phyloP scores from a whole-genome alignment of 2,888 invertebrate species.

The Hirtodrosophila histrioides region DNA sequence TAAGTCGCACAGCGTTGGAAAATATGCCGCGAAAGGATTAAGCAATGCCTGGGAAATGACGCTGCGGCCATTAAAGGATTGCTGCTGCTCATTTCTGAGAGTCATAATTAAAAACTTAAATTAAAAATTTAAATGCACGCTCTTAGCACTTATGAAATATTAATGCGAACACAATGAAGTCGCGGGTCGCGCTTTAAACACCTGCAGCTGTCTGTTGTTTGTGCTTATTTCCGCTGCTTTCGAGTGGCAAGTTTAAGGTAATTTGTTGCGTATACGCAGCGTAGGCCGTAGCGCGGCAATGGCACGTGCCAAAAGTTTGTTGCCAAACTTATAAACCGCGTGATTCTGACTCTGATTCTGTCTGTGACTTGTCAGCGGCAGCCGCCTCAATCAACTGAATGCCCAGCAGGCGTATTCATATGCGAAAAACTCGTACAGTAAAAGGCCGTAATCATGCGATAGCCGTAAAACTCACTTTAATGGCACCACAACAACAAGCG shows the following conservation, averaged over 20 bases:
- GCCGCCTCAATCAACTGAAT: slow-evolving; percentile 15
- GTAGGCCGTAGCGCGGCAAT: slow-evolving; percentile 6
- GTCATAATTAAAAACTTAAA: slow-evolving; percentile 68
- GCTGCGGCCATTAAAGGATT: slow-evolving; percentile 54
- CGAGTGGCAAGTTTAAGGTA: slow-evolving; percentile 31
- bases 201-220: slow-evolving; percentile 7
- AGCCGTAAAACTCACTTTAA: slow-evolving; percentile 46
- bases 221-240: background rate
- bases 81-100: slow-evolving; percentile 14
- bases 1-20: slow-evolving; percentile 52
- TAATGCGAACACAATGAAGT: slow-evolving; percentile 59
- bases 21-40: slow-evolving; percentile 76
- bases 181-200: slow-evolving; percentile 40
- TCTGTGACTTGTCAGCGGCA: slow-evolving; percentile 23
- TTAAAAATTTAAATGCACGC: slow-evolving; percentile 67
- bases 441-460: slow-evolving; percentile 49
- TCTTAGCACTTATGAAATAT: slow-evolving; percentile 70
- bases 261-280: slow-evolving; percentile 39
- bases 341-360: slow-evolving; percentile 1
- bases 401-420: slow-evolving; percentile 20
- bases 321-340: slow-evolving; percentile 15
- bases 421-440: slow-evolving; percentile 28
- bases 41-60: slow-evolving; percentile 44
- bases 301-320: slow-evolving; percentile 9
- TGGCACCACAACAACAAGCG: slow-evolving; percentile 41